phyloP scores from a whole-genome alignment of 2,113 vertebrate genomes.

The Tachycineta bicolor region DNA sequence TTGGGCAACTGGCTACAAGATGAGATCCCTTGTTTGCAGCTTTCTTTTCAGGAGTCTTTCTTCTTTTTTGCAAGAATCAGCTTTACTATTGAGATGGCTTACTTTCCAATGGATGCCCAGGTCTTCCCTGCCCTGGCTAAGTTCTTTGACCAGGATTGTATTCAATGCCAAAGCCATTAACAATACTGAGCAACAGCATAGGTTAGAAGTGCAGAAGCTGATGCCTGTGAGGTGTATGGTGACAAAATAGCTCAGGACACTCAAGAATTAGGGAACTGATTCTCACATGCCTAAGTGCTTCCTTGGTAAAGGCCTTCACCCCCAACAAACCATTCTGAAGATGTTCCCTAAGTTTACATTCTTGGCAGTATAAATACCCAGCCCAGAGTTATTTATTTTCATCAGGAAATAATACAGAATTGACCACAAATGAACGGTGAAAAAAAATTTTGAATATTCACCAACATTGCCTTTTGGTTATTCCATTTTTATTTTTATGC shows the following conservation, averaged over 20 bases:
- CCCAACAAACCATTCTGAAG: background rate
- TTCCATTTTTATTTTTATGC: background rate
- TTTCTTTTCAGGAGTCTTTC: background rate
- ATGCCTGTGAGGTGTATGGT: background rate
- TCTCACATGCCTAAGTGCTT: background rate
- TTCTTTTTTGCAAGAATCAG: background rate
- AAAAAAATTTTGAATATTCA: background rate
- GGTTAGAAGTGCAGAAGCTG: background rate
- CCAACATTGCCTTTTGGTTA: background rate
- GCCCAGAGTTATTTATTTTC: background rate
- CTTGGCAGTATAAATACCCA: background rate
- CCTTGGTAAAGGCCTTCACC: background rate
- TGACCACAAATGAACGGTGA: background rate
- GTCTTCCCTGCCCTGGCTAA: background rate
- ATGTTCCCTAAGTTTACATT: accelerated
- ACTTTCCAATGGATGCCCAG: background rate
- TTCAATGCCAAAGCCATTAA: background rate
- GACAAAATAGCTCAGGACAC: background rate
- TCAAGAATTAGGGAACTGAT: background rate
- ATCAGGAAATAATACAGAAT: background rate
- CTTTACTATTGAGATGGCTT: background rate
- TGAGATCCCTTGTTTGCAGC: background rate
- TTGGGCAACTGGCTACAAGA: background rate
- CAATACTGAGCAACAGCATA: background rate
- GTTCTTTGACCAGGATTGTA: background rate